Evolutionary conservation across 2,888 invertebrate genomes (phyloP).

Genomic region (Prenolepis imparis): DNA sequence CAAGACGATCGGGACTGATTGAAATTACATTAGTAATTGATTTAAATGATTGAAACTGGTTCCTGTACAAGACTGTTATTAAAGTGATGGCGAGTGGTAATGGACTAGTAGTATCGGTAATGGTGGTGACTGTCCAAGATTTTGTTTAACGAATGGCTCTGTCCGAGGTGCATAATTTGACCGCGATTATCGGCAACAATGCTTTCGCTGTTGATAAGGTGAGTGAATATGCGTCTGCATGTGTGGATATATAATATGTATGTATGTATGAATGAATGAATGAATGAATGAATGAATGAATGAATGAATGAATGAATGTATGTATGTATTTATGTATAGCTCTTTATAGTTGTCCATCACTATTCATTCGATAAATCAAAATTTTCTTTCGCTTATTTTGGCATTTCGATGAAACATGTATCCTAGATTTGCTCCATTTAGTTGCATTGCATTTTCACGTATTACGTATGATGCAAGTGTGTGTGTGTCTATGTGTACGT

Average conservation of each 20-base stretch:
- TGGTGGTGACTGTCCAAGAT: slow-evolving; percentile 10
- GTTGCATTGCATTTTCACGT: background rate
- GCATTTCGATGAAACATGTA: background rate
- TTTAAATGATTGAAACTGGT: slow-evolving; percentile 22
- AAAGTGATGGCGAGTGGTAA: slow-evolving; percentile 81
- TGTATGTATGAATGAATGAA: too few species aligned
- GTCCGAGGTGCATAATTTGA: slow-evolving; percentile 83
- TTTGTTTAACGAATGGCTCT: slow-evolving; percentile 80
- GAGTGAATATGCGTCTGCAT: slow-evolving; percentile 55
- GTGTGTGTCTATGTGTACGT: too few species aligned
- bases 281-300: too few species aligned
- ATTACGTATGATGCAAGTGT: background rate
- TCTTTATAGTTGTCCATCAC: too few species aligned
- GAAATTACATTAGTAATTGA: background rate
- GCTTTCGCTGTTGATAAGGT: slow-evolving; percentile 81
- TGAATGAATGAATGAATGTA: too few species aligned
- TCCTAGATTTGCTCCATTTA: background rate
- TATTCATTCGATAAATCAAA: background rate
- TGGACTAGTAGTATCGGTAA: slow-evolving; percentile 67
- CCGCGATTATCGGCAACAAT: slow-evolving; percentile 83
- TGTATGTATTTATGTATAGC: too few species aligned
- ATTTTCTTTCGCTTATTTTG: background rate
- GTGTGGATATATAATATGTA: too few species aligned
- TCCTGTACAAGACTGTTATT: slow-evolving; percentile 62
- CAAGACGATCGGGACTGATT: background rate